Evolutionary conservation across 2,797 vertebrate genomes (phyloP).

Genomic region (Micropoecilia bifurca): DNA sequence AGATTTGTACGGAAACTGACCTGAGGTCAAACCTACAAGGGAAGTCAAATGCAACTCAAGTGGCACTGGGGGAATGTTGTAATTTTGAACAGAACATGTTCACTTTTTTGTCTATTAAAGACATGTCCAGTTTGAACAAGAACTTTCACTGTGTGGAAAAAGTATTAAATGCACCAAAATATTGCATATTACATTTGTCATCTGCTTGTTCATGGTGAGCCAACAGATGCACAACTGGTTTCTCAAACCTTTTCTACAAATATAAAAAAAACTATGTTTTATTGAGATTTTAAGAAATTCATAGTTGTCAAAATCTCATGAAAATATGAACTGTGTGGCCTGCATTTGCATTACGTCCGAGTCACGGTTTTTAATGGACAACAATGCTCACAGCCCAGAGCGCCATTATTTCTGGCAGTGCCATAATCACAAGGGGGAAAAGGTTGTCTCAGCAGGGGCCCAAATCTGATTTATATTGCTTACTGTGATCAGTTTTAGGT

Average conservation of each 20-base stretch:
- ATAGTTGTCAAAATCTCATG: neutral
- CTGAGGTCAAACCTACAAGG: slow-evolving; percentile 19
- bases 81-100: neutral
- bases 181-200: neutral
- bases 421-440: neutral
- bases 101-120: slow-evolving; percentile 6
- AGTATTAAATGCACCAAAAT: neutral
- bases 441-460: neutral
- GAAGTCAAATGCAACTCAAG: slow-evolving; percentile 13
- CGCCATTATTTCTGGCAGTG: neutral
- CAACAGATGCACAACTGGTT: neutral
- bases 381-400: neutral
- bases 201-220: neutral
- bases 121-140: neutral
- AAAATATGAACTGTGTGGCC: neutral
- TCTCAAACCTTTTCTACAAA: neutral
- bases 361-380: neutral
- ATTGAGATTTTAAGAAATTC: neutral
- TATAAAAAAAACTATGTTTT: neutral
- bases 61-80: neutral
- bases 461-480: neutral
- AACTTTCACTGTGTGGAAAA: neutral
- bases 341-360: neutral
- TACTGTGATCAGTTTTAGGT: neutral
- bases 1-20: slow-evolving; percentile 14